Percentiles rank a stretch among this genome's conserved stretches.
phyloP scores from a whole-genome alignment of 2,888 invertebrate genomes.

The Actias luna region DNA sequence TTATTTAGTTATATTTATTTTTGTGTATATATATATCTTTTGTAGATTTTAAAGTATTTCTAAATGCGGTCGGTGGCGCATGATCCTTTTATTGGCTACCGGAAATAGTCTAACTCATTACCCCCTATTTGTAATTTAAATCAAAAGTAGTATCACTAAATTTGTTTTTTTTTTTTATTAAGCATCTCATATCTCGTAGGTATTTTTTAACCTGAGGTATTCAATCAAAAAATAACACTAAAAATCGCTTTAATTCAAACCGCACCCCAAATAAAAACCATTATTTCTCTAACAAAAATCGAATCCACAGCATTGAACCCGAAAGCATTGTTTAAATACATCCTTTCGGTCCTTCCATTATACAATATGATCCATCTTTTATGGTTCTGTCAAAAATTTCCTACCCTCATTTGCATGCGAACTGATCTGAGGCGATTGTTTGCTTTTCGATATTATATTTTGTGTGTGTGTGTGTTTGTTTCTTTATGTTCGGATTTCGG shows the following conservation, averaged over 20 bases:
- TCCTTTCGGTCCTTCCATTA: constrained; percentile 47
- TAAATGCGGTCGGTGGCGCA: too few relatives aligned
- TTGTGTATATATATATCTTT: too few relatives aligned
- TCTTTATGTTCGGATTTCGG: constrained; percentile 23
- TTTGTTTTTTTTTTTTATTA: too few relatives aligned
- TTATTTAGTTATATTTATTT: too few relatives aligned
- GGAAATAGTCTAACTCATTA: too few relatives aligned
- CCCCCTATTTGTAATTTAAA: too few relatives aligned
- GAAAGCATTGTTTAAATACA: constrained; percentile 32
- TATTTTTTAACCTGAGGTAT: neutral
- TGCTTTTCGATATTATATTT: constrained; percentile 7
- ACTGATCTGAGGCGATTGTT: constrained; percentile 28
- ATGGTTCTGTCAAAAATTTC: constrained; percentile 53
- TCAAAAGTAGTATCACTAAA: too few relatives aligned
- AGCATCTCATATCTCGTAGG: neutral
- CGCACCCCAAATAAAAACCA: constrained; percentile 17
- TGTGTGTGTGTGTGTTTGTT: too few relatives aligned
- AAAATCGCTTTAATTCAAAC: neutral
- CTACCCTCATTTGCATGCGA: constrained; percentile 74
- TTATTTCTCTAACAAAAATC: constrained; percentile 22
- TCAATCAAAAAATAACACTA: neutral
- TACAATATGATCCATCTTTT: constrained; percentile 65
- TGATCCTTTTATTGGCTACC: too few relatives aligned
- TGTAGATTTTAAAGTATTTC: too few relatives aligned
- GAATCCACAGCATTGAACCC: constrained; percentile 23